Evolutionary conservation across 64 coral and sea anemone genomes (phyloP).

Genomic region (Stichodactyla mertensii): DNA sequence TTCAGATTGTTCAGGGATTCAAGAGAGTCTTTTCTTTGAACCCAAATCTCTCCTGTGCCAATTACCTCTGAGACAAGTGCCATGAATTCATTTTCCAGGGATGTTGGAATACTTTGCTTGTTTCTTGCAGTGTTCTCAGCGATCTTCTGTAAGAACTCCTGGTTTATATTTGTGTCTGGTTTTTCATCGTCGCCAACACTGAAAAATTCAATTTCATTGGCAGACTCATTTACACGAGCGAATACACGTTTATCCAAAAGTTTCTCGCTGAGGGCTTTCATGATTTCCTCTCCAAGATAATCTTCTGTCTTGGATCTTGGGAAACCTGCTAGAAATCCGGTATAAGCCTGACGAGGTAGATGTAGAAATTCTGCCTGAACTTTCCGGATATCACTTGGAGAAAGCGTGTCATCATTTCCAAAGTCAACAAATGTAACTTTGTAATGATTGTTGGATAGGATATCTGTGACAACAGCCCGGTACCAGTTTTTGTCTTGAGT

Average conservation of each 20-base stretch:
- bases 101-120: not conserved
- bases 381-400: constrained; percentile 23
- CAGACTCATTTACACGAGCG: not conserved
- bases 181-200: not conserved
- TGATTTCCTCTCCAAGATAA: not conserved
- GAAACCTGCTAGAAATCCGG: constrained; percentile 17
- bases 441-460: constrained; percentile 30
- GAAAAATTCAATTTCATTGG: constrained; percentile 30
- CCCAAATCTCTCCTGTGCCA: constrained; percentile 49
- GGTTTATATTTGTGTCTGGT: not conserved
- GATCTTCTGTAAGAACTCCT: not conserved
- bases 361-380: constrained; percentile 13
- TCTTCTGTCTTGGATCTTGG: not conserved
- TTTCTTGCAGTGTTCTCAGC: not conserved
- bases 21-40: constrained; percentile 6
- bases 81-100: constrained; percentile 23
- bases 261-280: constrained; percentile 17
- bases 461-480: constrained; percentile 33
- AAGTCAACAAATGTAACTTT: constrained; percentile 67
- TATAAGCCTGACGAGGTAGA: constrained; percentile 41
- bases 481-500: constrained; percentile 59
- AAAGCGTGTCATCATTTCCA: constrained; percentile 42
- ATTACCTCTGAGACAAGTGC: constrained; percentile 24
- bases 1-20: constrained; percentile 8
- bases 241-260: not conserved